These are phyloP conservation scores for Heliconius hewitsoni DNA, from an alignment of 1,140 invertebrate species.

Conservation along the genomic window DNA sequence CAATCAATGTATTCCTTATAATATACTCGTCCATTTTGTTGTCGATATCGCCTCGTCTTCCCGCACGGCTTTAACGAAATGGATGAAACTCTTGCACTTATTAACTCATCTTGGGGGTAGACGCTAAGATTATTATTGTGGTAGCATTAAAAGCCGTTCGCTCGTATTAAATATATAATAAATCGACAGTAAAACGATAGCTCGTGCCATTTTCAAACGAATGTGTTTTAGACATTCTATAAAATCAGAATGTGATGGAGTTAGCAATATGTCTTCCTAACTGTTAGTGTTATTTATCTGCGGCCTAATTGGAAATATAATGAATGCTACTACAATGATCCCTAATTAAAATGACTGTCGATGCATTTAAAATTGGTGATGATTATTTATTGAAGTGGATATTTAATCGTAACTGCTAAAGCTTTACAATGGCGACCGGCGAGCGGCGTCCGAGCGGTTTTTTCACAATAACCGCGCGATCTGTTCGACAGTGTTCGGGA, in stretches of 20 bases:
- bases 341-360: conserved; percentile 52
- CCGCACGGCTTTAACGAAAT: conserved; percentile 35
- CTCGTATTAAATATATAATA: not conserved
- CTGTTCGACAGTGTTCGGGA: not conserved
- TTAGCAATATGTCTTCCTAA: conserved; percentile 42
- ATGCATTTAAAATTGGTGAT: conserved; percentile 71
- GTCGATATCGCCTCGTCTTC: conserved; percentile 33
- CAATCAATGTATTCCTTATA: not conserved
- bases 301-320: conserved; percentile 32
- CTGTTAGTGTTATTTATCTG: conserved; percentile 34
- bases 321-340: conserved; percentile 60
- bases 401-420: conserved; percentile 51
- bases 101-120: conserved; percentile 40
- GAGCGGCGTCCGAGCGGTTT: conserved; percentile 30
- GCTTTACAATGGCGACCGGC: conserved; percentile 53
- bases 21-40: conserved; percentile 34
- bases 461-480: conserved; percentile 31
- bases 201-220: conserved; percentile 29
- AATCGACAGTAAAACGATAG: conserved; percentile 12
- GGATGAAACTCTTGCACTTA: conserved; percentile 35
- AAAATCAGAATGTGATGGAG: conserved; percentile 1
- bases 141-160: conserved; percentile 55
- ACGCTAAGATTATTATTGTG: conserved; percentile 58
- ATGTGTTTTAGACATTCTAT: conserved; percentile 22
- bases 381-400: conserved; percentile 54